Conservation (phyloP, 2,113 vertebrate genomes). For the Sinocyclocheilus grahami region DNA sequence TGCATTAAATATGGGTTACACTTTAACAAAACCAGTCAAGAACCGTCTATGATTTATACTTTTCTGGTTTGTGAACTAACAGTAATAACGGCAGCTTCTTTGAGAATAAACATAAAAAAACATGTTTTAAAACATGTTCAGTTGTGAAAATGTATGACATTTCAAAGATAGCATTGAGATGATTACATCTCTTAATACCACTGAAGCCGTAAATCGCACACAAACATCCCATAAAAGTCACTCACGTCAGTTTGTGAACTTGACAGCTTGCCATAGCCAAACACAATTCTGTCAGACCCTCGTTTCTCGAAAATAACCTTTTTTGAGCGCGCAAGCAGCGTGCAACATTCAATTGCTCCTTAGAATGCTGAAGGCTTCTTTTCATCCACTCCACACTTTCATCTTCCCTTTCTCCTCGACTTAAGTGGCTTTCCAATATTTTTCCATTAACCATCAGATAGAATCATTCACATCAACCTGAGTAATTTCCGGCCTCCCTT, state of each 20-base stretch:
- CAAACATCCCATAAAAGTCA: not conserved
- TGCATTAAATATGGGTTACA: not conserved
- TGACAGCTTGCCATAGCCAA: constrained; percentile 36
- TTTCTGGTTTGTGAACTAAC: not conserved
- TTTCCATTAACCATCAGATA: constrained; percentile 24
- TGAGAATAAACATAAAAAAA: not conserved
- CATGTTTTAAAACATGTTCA: not conserved
- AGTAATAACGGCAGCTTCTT: not conserved
- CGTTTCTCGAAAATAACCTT: not conserved
- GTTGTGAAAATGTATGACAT: not conserved
- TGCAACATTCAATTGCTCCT: constrained; percentile 12
- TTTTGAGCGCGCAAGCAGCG: not conserved
- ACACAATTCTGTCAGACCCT: constrained; percentile 25
- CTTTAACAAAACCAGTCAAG: not conserved
- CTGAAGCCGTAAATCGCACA: not conserved
- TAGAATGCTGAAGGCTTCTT: constrained; percentile 15
- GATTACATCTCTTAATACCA: not conserved
- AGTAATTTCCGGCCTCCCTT: not conserved
- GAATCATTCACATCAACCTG: constrained; percentile 14
- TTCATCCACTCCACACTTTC: constrained; percentile 30
- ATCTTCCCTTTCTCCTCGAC: not conserved
- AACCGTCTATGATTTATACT: not conserved
- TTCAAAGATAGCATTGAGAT: not conserved
- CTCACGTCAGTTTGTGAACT: constrained; percentile 2
- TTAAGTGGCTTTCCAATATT: constrained; percentile 30